These are phyloP conservation scores for Anthoscopus minutus DNA, from an alignment of 2,113 vertebrate species.

Conservation along the genomic window DNA sequence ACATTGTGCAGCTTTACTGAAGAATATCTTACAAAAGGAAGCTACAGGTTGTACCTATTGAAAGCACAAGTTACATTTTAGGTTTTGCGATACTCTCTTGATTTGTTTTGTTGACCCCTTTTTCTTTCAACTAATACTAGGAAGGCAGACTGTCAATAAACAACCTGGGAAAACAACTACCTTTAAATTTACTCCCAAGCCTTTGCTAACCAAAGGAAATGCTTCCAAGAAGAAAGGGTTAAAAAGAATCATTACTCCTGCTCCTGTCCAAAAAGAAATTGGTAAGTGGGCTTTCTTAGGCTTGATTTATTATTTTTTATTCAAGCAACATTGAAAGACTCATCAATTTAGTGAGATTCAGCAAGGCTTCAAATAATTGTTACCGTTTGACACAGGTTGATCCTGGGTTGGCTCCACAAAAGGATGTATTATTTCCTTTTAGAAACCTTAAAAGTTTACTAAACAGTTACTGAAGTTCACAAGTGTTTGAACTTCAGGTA, in stretches of 20 bases:
- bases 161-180: slow-evolving; percentile 30
- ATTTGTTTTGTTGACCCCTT: not conserved
- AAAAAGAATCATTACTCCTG: slow-evolving; percentile 55
- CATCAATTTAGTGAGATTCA: not conserved
- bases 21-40: slow-evolving; percentile 79
- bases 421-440: not conserved
- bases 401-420: not conserved
- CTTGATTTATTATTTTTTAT: not conserved
- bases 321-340: not conserved
- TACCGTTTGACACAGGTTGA: not conserved
- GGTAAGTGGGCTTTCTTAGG: slow-evolving; percentile 49
- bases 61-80: not conserved
- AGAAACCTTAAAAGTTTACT: not conserved
- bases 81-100: not conserved
- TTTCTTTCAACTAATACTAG: slow-evolving; percentile 53
- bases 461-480: not conserved
- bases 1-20: slow-evolving; percentile 83
- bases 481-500: not conserved
- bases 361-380: not conserved
- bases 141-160: slow-evolving; percentile 28
- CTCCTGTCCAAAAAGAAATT: slow-evolving; percentile 60
- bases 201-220: slow-evolving; percentile 49
- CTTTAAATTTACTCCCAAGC: slow-evolving; percentile 50
- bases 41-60: slow-evolving; percentile 64
- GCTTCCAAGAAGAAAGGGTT: slow-evolving; percentile 62